Evolutionary conservation across 2,797 vertebrate genomes (phyloP), one percentile per base, ranked within the genome.

Genomic region (Bradypodion pumilum): DNA sequence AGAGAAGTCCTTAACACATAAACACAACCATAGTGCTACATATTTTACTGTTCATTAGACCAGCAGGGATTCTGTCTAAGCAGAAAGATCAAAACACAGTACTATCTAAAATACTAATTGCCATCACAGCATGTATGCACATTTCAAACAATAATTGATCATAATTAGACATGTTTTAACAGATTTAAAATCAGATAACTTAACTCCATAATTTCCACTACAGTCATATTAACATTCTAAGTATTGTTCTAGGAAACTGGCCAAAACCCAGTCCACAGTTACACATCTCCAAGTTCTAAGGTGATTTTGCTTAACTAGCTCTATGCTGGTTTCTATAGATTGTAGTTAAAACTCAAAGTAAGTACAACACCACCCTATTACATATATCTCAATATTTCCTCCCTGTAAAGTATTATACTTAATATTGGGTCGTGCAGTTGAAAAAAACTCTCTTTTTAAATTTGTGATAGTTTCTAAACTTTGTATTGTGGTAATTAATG

Each of bases 81-180:
- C 4, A 80, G 66, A 85, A 75, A 75, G 73, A 78, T 78, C 2
- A 74, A 89, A 85, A 86, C 49, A 16, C 1, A 68, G 12, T 27
- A 72, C 63, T 80, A 52, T 82, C 84, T 89, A 75, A 46, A 88
- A n/a, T 25, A 78, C 66, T 49, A 86, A 65, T 66, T 6, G 80
- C 44, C 37, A 75, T 69, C 44, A 32, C 72, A 81, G 16, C 88
- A 85, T 66, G 83, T 46, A 1, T 16, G 37, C 19, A 3, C 16
- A 79, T 0, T 81, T 84, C 74, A 27, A 86, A 29, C 46, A 72
- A 85, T 88, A n/a, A 70, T 77, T 0, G 1, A 46, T 86, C 65
- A 46, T 60, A 42, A 74, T 81, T 69, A 81, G 65, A 76, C 29
- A 87, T 80, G 19, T 6, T 80, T 65, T 49, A 66, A 37, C 0